Evolutionary conservation across 2,888 invertebrate genomes (phyloP).

Genomic region (Aradus depressus): DNA sequence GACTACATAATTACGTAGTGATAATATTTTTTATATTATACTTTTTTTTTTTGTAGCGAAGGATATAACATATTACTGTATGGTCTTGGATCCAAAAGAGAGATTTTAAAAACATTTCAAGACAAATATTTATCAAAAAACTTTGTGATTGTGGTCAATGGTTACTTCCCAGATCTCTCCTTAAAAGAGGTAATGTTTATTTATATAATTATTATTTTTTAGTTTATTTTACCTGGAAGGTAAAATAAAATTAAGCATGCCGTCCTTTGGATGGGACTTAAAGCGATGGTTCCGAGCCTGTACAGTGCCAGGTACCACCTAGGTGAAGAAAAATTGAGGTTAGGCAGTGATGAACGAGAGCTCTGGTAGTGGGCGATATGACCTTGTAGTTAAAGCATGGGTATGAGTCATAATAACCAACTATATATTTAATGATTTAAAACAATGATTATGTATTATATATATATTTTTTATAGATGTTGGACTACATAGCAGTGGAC

Average conservation of each 20-base stretch:
- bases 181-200: constrained; percentile 53
- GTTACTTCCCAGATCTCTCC: constrained; percentile 83
- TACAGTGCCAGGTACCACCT: too few relatives aligned
- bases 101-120: constrained; percentile 65
- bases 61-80: constrained; percentile 77
- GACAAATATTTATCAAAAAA: constrained; percentile 45
- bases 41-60: constrained; percentile 49
- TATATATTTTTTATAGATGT: constrained; percentile 39
- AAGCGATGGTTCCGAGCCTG: too few relatives aligned
- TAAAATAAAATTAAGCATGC: too few relatives aligned
- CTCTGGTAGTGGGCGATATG: too few relatives aligned
- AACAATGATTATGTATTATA: neutral
- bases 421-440: neutral
- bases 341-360: too few relatives aligned
- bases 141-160: constrained; percentile 74
- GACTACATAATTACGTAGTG: too few relatives aligned
- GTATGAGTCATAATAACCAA: too few relatives aligned
- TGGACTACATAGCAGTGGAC: constrained; percentile 60
- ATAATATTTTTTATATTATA: constrained; percentile 5
- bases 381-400: too few relatives aligned
- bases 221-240: too few relatives aligned
- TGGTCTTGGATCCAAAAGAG: constrained; percentile 82
- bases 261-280: too few relatives aligned
- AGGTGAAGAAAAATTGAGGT: too few relatives aligned
- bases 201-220: constrained; percentile 1